phyloP scores from a whole-genome alignment of 2,888 invertebrate species.

The Lasioglossum leucozonium region DNA sequence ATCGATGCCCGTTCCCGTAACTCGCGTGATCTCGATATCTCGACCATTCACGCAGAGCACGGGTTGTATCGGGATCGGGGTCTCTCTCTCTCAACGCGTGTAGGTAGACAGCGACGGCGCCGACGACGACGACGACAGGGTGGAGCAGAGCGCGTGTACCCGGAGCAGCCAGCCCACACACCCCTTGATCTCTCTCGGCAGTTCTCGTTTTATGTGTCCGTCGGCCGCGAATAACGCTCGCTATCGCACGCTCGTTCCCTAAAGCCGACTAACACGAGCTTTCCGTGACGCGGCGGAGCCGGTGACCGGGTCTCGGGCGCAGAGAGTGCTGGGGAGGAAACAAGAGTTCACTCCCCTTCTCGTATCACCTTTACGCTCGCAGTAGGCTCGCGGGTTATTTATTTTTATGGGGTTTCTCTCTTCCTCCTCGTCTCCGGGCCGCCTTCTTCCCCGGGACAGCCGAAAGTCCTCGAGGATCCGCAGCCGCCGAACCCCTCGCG shows the following conservation, averaged over 20 bases:
- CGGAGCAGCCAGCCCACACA: background rate
- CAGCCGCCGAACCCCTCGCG: background rate
- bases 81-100: background rate
- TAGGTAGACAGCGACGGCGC: background rate
- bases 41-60: conserved; percentile 41
- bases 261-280: conserved; percentile 45
- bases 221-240: conserved; percentile 48
- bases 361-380: conserved; percentile 76
- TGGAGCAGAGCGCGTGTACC: background rate
- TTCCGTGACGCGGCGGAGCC: conserved; percentile 7
- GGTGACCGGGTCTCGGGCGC: conserved; percentile 47
- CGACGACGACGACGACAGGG: background rate
- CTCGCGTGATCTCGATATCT: conserved; percentile 46
- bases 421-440: conserved; percentile 54
- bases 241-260: conserved; percentile 50
- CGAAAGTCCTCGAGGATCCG: conserved; percentile 66
- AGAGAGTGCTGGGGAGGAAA: background rate
- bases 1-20: conserved; percentile 51
- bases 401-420: conserved; percentile 82
- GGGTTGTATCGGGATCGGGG: background rate
- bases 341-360: conserved; percentile 18
- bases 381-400: conserved; percentile 79
- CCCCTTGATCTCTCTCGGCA: conserved; percentile 14
- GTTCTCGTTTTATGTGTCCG: conserved; percentile 64
- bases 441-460: conserved; percentile 27